Conservation (phyloP, 2,888 invertebrate species). For the Proisotoma minuta region DNA sequence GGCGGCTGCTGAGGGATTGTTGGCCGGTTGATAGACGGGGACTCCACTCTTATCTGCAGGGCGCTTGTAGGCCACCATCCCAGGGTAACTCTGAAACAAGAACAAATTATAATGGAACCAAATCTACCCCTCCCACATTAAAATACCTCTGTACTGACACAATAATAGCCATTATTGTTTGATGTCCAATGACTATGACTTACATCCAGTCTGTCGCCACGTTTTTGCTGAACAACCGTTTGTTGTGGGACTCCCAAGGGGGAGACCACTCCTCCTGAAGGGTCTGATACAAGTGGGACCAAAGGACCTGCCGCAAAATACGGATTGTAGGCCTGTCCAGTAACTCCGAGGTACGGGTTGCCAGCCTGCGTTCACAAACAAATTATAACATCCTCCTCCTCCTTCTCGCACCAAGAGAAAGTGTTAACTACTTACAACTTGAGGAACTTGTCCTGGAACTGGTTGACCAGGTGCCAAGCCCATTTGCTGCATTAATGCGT, state of each 20-base stretch:
- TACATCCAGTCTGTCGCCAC: slow-evolving; percentile 82
- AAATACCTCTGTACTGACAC: neutral
- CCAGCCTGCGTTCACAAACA: slow-evolving; percentile 33
- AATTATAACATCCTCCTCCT: slow-evolving; percentile 16
- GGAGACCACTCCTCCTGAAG: slow-evolving; percentile 67
- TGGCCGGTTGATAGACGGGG: slow-evolving; percentile 84
- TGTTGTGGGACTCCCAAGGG: slow-evolving; percentile 78
- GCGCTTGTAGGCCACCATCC: slow-evolving; percentile 93
- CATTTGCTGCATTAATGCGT: slow-evolving; percentile 95
- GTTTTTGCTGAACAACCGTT: slow-evolving; percentile 80
- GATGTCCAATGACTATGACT: slow-evolving; percentile 51
- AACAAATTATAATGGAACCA: no score
- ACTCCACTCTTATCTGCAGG: slow-evolving; percentile 94
- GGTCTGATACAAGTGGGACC: slow-evolving; percentile 85
- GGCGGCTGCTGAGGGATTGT: slow-evolving; percentile 58
- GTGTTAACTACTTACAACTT: slow-evolving; percentile 67
- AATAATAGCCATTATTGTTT: slow-evolving; percentile 5
- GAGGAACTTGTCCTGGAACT: slow-evolving; percentile 85
- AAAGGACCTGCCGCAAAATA: slow-evolving; percentile 84
- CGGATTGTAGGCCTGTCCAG: slow-evolving; percentile 76
- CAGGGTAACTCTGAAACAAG: slow-evolving; percentile 75
- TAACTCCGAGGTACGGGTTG: slow-evolving; percentile 48
- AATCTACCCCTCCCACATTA: no score
- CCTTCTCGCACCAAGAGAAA: slow-evolving; percentile 21
- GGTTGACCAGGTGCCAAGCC: slow-evolving; percentile 81